Percentiles rank a stretch among this genome's conserved stretches.
Evolutionary conservation across 2,888 invertebrate genomes (phyloP).

Genomic region (Chouioia cunea): DNA sequence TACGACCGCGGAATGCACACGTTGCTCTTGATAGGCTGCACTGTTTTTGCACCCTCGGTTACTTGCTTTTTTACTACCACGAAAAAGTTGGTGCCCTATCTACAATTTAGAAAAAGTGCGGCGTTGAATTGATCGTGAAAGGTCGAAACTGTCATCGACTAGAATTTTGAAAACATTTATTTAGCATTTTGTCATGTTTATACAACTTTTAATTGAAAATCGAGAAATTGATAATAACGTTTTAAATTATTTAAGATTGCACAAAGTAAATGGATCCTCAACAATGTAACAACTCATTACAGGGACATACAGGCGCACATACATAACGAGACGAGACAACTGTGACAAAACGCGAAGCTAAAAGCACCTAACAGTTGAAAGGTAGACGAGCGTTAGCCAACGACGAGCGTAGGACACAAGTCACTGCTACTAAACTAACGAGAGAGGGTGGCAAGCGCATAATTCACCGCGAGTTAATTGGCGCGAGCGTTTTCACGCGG

Average conservation of each 20-base stretch:
- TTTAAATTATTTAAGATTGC: too few relatives aligned
- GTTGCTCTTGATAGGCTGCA: background rate
- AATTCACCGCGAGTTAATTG: conserved; percentile 68
- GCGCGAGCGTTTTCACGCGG: conserved; percentile 66
- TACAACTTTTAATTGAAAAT: background rate
- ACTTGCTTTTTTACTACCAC: background rate
- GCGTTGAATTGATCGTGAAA: too few relatives aligned
- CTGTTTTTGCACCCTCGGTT: background rate
- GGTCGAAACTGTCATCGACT: too few relatives aligned
- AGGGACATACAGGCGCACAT: too few relatives aligned
- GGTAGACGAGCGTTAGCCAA: conserved; percentile 44
- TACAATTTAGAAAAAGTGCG: too few relatives aligned
- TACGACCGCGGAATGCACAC: conserved; percentile 55
- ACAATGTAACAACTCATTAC: too few relatives aligned
- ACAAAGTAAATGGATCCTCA: too few relatives aligned
- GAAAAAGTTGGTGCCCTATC: too few relatives aligned
- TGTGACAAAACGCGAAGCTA: conserved; percentile 12
- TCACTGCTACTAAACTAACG: conserved; percentile 66
- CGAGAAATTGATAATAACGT: too few relatives aligned
- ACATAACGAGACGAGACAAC: too few relatives aligned
- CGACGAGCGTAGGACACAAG: conserved; percentile 61
- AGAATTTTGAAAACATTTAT: background rate
- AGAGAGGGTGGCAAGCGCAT: conserved; percentile 54
- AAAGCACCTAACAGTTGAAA: conserved; percentile 13
- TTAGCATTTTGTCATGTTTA: background rate